These are phyloP conservation scores for Zaprionus ornatus DNA, from an alignment of 1,140 invertebrate species.

Conservation along the genomic window DNA sequence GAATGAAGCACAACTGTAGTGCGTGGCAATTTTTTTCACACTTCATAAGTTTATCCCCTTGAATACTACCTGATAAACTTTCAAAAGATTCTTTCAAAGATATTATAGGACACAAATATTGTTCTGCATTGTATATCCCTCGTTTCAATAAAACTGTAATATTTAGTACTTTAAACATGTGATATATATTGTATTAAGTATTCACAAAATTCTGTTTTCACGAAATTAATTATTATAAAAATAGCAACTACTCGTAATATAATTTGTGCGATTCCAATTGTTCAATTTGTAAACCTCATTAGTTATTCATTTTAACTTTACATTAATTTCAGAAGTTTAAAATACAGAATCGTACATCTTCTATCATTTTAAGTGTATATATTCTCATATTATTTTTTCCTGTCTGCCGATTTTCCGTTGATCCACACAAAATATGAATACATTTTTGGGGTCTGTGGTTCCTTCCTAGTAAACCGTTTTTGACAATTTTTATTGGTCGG, in stretches of 20 bases:
- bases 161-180: constrained; percentile 44
- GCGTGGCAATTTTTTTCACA: background rate
- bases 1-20: background rate
- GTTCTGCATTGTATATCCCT: background rate
- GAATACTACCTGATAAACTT: background rate
- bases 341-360: too few species aligned
- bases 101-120: background rate
- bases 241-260: background rate
- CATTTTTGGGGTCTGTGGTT: too few species aligned
- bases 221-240: constrained; percentile 1
- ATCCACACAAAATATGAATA: too few species aligned
- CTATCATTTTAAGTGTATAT: too few species aligned
- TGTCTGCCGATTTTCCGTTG: too few species aligned
- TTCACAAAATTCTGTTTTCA: constrained; percentile 2
- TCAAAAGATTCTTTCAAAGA: background rate
- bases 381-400: too few species aligned
- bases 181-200: constrained; percentile 48
- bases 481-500: too few species aligned
- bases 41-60: background rate
- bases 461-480: too few species aligned
- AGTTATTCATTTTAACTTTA: too few species aligned
- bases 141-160: background rate
- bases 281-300: background rate
- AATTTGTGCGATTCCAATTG: background rate
- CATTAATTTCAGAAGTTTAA: too few species aligned